Evolutionary conservation across 1,140 invertebrate genomes (phyloP), one percentile per base, ranked within the genome.

Genomic region (Episyrphus balteatus): DNA sequence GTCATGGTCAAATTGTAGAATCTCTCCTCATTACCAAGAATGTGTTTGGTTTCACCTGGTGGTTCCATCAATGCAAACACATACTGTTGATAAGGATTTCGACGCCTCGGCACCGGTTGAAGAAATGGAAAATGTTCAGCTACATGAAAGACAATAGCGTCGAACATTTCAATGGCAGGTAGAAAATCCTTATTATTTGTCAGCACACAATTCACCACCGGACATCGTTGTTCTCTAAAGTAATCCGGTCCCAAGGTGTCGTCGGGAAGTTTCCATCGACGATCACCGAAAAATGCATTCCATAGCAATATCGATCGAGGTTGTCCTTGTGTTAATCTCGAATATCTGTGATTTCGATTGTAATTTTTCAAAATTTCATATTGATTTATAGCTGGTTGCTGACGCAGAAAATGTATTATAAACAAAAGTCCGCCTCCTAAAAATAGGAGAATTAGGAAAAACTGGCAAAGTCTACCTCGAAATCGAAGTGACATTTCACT

Each of bases 1-100:
- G 72, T 74, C 53, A 73, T 76, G 5, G 78, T 80, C 59, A 78
- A 70, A 55, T 82, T 80, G 39, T 78, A 72, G 39, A 68, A 65
- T 5, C 51, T 32, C 11, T 44, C 46, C 26, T 67, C 56, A 33
- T 57, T 53, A 19, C 43, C 44, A 18, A 62, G 40, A 1, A 52
- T 50, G 26, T 61, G 57, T 32, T 61, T 62, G 1, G 59, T 63
- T 51, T 68, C 61, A 0, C 56, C 55, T 11, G 69, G 65, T 0
- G 70, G 58, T 53, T 68, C 62, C 54, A 58, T 50, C n/a, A 58
- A 8, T 0, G 57, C 59, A 30, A 66, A 64, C 2, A 68, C 56
- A 43, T 68, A 67, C 1, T 21, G 26, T 45, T 62, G 57, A 15
- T 55, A 14, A 0, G 53, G 9, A 12, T 44, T 46, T 5, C 56